These are phyloP conservation scores for Saguinus imperator DNA, from an alignment of 2,113 vertebrate species.

Conservation along the genomic window DNA sequence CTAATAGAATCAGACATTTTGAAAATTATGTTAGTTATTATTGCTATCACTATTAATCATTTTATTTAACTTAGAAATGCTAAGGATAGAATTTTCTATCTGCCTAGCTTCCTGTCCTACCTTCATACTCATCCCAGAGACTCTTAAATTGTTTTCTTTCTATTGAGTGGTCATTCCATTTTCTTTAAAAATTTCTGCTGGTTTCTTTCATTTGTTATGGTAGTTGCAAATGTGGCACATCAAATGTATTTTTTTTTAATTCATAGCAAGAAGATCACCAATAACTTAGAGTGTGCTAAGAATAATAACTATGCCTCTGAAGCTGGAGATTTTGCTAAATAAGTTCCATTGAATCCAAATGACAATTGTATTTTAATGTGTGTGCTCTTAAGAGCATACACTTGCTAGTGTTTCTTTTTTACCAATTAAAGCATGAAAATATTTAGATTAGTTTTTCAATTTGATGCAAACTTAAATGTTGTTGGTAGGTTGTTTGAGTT, in stretches of 20 bases:
- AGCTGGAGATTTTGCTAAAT: neutral
- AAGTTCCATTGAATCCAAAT: neutral
- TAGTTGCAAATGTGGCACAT: neutral
- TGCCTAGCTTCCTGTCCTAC: neutral
- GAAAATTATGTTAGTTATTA: neutral
- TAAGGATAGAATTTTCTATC: neutral
- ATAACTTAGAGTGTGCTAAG: neutral
- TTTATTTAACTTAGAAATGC: neutral
- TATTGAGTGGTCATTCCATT: neutral
- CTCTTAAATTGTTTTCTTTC: neutral
- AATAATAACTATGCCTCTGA: neutral
- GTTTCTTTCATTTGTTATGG: neutral
- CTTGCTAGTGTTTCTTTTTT: neutral
- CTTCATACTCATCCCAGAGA: neutral
- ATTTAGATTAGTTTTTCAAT: neutral
- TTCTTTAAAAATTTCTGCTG: neutral
- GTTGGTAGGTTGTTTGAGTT: neutral
- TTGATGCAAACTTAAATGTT: conserved; percentile 13
- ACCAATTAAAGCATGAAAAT: neutral
- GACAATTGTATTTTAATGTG: neutral
- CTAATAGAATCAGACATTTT: neutral
- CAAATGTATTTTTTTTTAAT: neutral
- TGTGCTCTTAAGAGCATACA: neutral
- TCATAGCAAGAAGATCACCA: neutral
- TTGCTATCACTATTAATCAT: neutral